A percentile compares a stretch with the other conserved stretches of the same genome.
Evolutionary conservation across 2,113 vertebrate genomes (phyloP).

Genomic region (Corydoras maculifer): DNA sequence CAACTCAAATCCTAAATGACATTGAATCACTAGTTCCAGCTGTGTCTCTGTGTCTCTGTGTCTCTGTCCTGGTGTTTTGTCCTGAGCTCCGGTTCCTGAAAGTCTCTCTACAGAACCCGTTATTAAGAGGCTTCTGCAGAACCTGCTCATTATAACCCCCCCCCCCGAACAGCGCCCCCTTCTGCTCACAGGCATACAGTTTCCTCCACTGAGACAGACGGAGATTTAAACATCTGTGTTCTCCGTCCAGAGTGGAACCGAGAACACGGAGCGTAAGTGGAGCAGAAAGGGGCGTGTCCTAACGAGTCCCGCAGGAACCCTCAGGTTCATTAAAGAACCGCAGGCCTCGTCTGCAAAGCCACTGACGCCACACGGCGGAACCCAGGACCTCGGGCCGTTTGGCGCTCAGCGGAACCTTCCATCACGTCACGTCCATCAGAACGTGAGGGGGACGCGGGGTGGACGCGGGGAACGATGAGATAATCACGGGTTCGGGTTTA

Average conservation of each 20-base stretch:
- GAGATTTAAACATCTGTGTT: no score
- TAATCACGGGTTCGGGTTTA: conserved; percentile 3
- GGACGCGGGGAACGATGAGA: neutral
- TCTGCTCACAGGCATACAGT: no score
- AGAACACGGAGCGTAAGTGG: no score
- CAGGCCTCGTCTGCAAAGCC: neutral
- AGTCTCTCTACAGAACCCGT: conserved; percentile 14
- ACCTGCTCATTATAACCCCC: conserved; percentile 38
- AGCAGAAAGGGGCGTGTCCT: no score
- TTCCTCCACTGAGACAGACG: no score
- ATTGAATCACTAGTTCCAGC: no score
- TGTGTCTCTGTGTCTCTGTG: no score
- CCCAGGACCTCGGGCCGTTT: conserved; percentile 24
- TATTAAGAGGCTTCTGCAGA: conserved; percentile 12
- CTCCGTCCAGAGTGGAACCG: no score
- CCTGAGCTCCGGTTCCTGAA: conserved; percentile 20
- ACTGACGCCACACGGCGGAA: conserved; percentile 37
- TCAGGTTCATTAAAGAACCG: conserved; percentile 26
- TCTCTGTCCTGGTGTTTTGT: neutral
- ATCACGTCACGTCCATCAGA: conserved; percentile 35
- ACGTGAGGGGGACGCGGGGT: neutral
- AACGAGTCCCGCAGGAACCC: conserved; percentile 17
- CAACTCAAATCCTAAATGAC: no score
- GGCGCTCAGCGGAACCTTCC: conserved; percentile 33
- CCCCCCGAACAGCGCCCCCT: conserved; percentile 1